phyloP scores from a whole-genome alignment of 2,113 vertebrate species.

The Pithys albifrons region DNA sequence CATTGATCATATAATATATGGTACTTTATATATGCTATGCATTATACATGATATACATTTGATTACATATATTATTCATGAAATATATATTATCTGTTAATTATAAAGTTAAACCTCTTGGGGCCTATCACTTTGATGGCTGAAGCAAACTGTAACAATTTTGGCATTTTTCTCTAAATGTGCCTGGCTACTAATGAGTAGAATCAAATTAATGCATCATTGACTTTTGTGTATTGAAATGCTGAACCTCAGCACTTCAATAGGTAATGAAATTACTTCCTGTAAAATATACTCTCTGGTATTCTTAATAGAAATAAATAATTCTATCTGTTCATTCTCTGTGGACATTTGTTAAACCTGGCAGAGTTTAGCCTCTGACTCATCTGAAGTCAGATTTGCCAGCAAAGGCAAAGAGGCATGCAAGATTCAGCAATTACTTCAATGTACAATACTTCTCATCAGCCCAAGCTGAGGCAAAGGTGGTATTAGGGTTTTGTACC shows the following conservation, averaged over 20 bases:
- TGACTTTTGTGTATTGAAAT: constrained; percentile 31
- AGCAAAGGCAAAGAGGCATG: neutral
- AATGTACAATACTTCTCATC: neutral
- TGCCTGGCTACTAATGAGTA: constrained; percentile 24
- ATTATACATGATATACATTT: neutral
- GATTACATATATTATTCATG: neutral
- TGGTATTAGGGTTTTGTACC: neutral
- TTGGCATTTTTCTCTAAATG: constrained; percentile 13
- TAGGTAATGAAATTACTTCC: constrained; percentile 46
- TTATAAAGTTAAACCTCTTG: neutral
- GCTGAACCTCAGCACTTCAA: constrained; percentile 28
- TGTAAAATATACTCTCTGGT: constrained; percentile 35
- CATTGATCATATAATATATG: neutral
- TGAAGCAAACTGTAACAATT: constrained; percentile 2
- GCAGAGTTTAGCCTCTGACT: constrained; percentile 23
- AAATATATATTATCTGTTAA: neutral
- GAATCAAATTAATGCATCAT: constrained; percentile 40
- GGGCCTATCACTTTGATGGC: neutral
- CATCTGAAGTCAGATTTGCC: constrained; percentile 19
- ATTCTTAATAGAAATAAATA: constrained; percentile 54
- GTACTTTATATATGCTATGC: neutral
- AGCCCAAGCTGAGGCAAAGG: neutral
- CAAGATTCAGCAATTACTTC: neutral
- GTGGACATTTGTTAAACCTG: constrained; percentile 30
- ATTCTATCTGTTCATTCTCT: constrained; percentile 30